These are phyloP conservation scores for Tachycineta bicolor DNA, from an alignment of 2,113 vertebrate genomes.

Conservation along the genomic window DNA sequence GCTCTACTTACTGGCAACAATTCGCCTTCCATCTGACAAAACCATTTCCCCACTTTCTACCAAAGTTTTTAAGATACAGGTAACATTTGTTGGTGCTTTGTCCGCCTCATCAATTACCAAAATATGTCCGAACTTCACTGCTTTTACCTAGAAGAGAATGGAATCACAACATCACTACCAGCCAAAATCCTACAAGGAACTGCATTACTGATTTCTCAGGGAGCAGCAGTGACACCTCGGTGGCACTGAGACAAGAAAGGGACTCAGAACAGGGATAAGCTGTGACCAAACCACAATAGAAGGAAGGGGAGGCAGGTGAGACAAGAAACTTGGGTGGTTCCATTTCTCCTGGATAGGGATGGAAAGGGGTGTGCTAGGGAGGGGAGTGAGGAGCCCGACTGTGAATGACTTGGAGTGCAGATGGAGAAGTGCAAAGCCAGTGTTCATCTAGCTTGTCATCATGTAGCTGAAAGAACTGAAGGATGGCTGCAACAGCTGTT, in stretches of 20 bases:
- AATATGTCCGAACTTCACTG: constrained; percentile 89
- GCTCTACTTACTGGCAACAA: constrained; percentile 86
- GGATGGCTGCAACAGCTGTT: background rate
- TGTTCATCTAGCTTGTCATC: background rate
- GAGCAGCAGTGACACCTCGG: rapidly evolving
- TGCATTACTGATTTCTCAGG: background rate
- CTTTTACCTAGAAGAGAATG: constrained; percentile 86
- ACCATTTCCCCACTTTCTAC: constrained; percentile 98
- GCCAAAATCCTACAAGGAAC: background rate
- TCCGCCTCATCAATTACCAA: constrained; percentile 96
- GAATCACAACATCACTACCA: background rate
- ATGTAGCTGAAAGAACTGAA: background rate
- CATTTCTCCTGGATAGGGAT: background rate
- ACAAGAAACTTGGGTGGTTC: background rate
- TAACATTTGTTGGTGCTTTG: constrained; percentile 98
- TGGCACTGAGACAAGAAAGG: background rate
- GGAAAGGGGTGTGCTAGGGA: background rate
- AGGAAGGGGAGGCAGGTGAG: background rate
- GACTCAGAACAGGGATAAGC: background rate
- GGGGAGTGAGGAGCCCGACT: background rate
- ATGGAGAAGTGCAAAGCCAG: background rate
- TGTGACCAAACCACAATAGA: background rate
- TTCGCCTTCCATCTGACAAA: constrained; percentile 91
- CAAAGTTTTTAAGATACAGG: constrained; percentile 95
- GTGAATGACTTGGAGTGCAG: background rate